Conservation (phyloP, 2,113 vertebrate genomes). For the Gavia stellata region DNA sequence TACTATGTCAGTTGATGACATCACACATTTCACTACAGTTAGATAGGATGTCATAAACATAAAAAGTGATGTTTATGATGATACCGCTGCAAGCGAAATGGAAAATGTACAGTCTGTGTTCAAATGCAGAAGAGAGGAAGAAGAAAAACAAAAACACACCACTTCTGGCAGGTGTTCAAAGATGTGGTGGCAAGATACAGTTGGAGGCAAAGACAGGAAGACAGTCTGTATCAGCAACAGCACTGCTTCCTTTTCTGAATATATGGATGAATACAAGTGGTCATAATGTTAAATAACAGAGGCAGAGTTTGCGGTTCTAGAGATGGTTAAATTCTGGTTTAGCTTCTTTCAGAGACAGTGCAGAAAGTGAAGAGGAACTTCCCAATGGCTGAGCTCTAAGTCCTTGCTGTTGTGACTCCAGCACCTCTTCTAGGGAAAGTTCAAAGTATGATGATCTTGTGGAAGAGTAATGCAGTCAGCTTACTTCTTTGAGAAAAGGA, state of each 20-base stretch:
- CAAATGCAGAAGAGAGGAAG: neutral
- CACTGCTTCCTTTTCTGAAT: neutral
- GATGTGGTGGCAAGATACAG: neutral
- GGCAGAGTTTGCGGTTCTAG: neutral
- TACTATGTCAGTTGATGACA: neutral
- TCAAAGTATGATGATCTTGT: neutral
- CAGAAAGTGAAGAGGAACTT: neutral
- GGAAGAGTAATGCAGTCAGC: neutral
- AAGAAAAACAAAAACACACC: neutral
- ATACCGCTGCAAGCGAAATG: neutral
- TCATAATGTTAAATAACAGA: neutral
- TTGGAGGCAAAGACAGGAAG: neutral
- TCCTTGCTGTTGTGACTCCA: neutral
- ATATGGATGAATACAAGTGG: neutral
- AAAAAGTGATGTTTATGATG: neutral
- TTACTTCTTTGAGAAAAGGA: neutral
- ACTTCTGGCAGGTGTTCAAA: neutral
- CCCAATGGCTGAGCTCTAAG: neutral
- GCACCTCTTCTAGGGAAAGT: neutral
- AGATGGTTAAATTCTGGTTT: neutral
- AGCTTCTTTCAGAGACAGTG: neutral
- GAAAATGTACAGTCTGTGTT: neutral
- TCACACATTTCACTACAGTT: neutral
- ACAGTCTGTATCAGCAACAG: neutral
- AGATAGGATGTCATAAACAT: neutral